phyloP scores from a whole-genome alignment of 1,140 invertebrate genomes.

The Drosophila mayri region DNA sequence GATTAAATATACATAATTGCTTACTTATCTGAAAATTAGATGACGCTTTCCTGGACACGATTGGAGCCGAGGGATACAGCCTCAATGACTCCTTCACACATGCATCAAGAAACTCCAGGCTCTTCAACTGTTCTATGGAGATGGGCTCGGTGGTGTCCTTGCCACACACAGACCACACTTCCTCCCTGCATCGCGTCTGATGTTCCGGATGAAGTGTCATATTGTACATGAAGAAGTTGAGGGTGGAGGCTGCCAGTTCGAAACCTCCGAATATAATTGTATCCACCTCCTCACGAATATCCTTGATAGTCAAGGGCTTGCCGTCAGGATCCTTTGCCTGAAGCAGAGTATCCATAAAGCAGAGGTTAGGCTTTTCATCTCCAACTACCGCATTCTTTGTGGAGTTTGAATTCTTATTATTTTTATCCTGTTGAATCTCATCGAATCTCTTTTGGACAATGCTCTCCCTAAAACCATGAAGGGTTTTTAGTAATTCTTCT shows the following conservation, averaged over 20 bases:
- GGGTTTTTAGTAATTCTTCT: conserved; percentile 16
- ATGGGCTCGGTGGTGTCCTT: conserved; percentile 70
- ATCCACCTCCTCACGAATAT: conserved; percentile 89
- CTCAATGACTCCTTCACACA: conserved; percentile 89
- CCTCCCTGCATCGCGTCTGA: conserved; percentile 87
- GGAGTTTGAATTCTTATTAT: conserved; percentile 26
- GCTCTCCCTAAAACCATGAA: conserved; percentile 58
- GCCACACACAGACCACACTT: conserved; percentile 87
- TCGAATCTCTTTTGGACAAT: conserved; percentile 48
- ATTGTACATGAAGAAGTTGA: conserved; percentile 70
- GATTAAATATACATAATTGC: background rate
- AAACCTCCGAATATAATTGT: conserved; percentile 89
- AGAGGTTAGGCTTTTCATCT: background rate
- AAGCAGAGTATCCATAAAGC: conserved; percentile 89
- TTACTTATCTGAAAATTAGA: conserved; percentile 63
- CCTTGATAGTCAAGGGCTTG: conserved; percentile 85
- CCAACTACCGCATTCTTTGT: conserved; percentile 10
- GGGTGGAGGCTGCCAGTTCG: conserved; percentile 61
- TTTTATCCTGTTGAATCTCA: conserved; percentile 30
- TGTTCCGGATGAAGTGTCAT: conserved; percentile 62
- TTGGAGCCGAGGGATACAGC: conserved; percentile 92
- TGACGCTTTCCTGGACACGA: conserved; percentile 87
- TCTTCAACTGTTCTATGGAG: conserved; percentile 86
- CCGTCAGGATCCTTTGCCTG: conserved; percentile 86
- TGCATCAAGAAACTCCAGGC: conserved; percentile 87